Conservation (phyloP, 2,888 invertebrate genomes). For the Ctena decussata region DNA sequence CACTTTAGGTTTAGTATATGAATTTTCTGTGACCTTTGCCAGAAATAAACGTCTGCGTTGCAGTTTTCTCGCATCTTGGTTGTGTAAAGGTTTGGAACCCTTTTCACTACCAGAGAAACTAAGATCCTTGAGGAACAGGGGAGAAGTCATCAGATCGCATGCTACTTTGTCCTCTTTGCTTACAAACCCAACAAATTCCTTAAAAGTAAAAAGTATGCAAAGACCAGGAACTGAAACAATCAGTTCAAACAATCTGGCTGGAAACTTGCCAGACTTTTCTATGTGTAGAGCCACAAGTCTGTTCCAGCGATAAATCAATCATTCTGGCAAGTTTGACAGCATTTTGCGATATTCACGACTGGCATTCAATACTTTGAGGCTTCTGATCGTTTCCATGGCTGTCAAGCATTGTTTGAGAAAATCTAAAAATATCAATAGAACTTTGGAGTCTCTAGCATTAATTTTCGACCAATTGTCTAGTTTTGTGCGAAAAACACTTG, state of each 20-base stretch:
- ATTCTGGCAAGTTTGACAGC: conserved; percentile 60
- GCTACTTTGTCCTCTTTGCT: conserved; percentile 51
- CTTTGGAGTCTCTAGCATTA: conserved; percentile 27
- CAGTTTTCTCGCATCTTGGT: no score
- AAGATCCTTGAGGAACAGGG: conserved; percentile 19
- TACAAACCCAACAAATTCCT: conserved; percentile 47
- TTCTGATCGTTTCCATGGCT: conserved; percentile 32
- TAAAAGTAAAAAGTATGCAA: no score
- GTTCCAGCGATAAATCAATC: conserved; percentile 45
- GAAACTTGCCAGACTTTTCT: conserved; percentile 16
- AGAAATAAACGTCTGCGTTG: no score
- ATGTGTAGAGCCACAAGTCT: conserved; percentile 25
- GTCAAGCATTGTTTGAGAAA: conserved; percentile 49
- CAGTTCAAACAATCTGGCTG: conserved; percentile 34
- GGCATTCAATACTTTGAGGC: conserved; percentile 43
- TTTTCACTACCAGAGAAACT: neutral
- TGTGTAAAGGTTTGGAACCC: neutral
- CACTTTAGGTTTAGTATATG: neutral
- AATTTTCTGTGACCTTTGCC: no score
- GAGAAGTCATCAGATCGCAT: conserved; percentile 52
- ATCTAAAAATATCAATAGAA: conserved; percentile 41
- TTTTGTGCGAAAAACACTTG: conserved; percentile 52
- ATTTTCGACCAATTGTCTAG: conserved; percentile 58
- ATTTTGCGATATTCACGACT: conserved; percentile 53
- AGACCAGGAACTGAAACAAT: no score